Conservation (phyloP, 2,888 invertebrate species). For the Neoitamus cyanurus region DNA sequence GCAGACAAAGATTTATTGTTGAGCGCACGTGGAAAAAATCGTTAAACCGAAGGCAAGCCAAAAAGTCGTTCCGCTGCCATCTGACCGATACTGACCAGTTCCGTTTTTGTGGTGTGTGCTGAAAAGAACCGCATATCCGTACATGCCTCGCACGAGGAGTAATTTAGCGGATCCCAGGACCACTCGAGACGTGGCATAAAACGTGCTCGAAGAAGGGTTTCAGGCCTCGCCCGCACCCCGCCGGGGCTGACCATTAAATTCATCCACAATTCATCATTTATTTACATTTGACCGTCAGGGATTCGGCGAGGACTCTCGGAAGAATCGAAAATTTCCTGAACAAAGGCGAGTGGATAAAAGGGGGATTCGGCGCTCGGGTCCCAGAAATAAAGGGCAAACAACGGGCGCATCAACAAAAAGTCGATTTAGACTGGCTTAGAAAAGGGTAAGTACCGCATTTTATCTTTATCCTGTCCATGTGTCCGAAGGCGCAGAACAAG, state of each 20-base stretch:
- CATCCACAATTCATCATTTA: constrained; percentile 38
- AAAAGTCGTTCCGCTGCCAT: neutral
- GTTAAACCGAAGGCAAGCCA: neutral
- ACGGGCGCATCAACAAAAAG: constrained; percentile 19
- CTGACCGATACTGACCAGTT: neutral
- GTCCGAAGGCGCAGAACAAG: constrained; percentile 10
- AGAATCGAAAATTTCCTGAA: neutral
- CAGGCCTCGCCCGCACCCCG: neutral
- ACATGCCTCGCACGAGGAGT: neutral
- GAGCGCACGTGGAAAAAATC: neutral
- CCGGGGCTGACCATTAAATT: neutral
- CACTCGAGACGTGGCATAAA: neutral
- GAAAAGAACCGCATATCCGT: neutral
- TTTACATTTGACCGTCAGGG: constrained; percentile 26
- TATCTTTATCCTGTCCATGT: constrained; percentile 40
- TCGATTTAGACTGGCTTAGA: constrained; percentile 37
- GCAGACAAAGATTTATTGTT: neutral
- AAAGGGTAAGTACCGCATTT: constrained; percentile 36
- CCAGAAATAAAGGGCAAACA: neutral
- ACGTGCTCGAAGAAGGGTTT: neutral
- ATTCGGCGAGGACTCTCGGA: neutral
- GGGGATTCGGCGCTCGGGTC: neutral
- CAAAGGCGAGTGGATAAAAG: neutral
- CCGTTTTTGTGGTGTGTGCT: neutral
- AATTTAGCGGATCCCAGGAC: neutral